phyloP scores from a whole-genome alignment of 2,888 invertebrate species.

The Hirtodrosophila alboralis region DNA sequence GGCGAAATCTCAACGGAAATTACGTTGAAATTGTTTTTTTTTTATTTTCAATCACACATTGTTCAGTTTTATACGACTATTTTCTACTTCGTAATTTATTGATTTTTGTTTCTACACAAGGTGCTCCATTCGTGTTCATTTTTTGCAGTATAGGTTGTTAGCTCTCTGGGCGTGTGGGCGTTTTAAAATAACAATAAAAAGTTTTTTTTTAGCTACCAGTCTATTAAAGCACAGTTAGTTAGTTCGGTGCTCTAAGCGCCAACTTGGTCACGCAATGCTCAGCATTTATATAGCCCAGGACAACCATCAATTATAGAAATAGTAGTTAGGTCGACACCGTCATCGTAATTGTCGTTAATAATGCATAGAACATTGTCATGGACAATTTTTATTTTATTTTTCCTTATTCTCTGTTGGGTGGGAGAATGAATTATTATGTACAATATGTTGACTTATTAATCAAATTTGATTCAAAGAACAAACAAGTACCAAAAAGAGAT shows the following conservation, averaged over 20 bases:
- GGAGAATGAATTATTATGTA: too few species aligned
- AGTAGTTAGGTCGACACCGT: conserved; percentile 16
- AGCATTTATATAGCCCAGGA: conserved; percentile 47
- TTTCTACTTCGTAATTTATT: conserved; percentile 28
- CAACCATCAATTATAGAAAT: conserved; percentile 13
- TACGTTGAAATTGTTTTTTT: conserved; percentile 39
- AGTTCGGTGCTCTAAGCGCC: neutral
- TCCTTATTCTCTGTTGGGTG: neutral
- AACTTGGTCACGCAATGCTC: conserved; percentile 57
- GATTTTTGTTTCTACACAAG: conserved; percentile 26
- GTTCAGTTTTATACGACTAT: conserved; percentile 18
- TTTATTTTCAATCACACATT: conserved; percentile 4
- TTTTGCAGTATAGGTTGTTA: conserved; percentile 4
- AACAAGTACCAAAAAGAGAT: too few species aligned
- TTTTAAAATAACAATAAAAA: conserved; percentile 24
- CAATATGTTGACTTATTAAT: too few species aligned
- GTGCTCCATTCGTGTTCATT: conserved; percentile 36
- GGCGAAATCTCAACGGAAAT: conserved; percentile 43
- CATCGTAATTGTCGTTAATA: conserved; percentile 33
- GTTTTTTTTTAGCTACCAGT: conserved; percentile 28
- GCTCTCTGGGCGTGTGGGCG: conserved; percentile 17
- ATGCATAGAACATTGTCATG: conserved; percentile 14
- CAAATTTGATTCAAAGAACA: too few species aligned
- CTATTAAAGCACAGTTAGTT: conserved; percentile 60
- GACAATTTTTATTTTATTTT: neutral